Evolutionary conservation across 92 coral and sea anemone species (phyloP).

Genomic region (Porites lobata): DNA sequence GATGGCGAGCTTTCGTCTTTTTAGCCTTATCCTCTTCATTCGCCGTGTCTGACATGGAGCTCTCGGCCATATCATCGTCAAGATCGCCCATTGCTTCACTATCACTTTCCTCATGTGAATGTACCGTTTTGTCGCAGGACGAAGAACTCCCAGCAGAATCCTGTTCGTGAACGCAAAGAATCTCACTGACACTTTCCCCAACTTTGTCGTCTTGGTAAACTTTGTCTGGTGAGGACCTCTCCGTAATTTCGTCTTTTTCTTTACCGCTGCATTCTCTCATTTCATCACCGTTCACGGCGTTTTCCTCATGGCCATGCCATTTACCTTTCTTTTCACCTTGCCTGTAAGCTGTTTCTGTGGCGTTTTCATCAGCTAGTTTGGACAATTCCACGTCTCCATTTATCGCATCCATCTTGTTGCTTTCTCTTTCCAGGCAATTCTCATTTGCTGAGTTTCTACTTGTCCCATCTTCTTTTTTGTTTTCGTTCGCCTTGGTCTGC

Average conservation of each 20-base stretch:
- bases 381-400: background rate
- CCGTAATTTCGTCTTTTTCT: too few species aligned
- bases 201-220: background rate
- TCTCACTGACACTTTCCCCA: background rate
- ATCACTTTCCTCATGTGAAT: too few species aligned
- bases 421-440: background rate
- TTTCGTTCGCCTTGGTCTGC: slow-evolving; percentile 1
- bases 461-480: background rate
- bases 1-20: background rate
- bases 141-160: too few species aligned
- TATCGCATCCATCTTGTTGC: background rate
- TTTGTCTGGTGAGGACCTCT: background rate
- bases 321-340: too few species aligned
- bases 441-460: background rate
- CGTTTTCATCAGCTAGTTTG: background rate
- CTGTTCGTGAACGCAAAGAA: too few species aligned
- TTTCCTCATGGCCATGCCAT: background rate
- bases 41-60: background rate
- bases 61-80: background rate
- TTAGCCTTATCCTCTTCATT: background rate
- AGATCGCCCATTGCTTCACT: background rate
- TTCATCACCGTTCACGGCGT: background rate
- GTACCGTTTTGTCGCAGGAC: too few species aligned
- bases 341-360: background rate
- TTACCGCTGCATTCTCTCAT: background rate